A percentile compares a stretch with the other conserved stretches of the same genome.
phyloP scores from a whole-genome alignment of 2,113 vertebrate genomes.

The Perca schrenkii region DNA sequence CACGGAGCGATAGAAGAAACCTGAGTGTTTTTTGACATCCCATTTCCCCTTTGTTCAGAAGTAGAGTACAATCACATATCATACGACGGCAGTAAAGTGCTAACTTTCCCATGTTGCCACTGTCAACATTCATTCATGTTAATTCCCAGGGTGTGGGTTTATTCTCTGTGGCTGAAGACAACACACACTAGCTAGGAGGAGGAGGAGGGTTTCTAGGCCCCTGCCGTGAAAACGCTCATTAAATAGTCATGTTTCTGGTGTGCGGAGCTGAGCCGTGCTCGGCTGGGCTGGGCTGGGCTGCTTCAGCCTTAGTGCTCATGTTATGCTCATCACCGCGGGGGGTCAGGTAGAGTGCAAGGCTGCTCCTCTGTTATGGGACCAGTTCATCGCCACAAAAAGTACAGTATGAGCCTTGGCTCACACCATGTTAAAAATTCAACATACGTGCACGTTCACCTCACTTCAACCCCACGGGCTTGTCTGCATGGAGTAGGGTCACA shows the following conservation, averaged over 20 bases:
- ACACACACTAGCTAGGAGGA: constrained; percentile 19
- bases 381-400: constrained; percentile 9
- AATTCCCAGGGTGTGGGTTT: constrained; percentile 23
- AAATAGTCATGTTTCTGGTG: constrained; percentile 78
- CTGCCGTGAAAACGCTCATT: constrained; percentile 65
- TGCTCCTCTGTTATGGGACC: constrained; percentile 55
- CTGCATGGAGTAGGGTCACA: constrained; percentile 57
- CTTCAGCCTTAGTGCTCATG: constrained; percentile 51
- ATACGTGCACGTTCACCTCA: constrained; percentile 47
- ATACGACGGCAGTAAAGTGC: constrained; percentile 26
- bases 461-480: constrained; percentile 40
- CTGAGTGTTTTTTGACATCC: constrained; percentile 11
- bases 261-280: constrained; percentile 45
- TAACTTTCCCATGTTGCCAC: constrained; percentile 33
- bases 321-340: constrained; percentile 56
- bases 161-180: constrained; percentile 30
- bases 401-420: not conserved
- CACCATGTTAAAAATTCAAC: not conserved
- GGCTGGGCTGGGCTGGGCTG: constrained; percentile 30
- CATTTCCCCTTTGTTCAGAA: constrained; percentile 14
- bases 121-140: constrained; percentile 49
- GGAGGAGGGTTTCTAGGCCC: constrained; percentile 33
- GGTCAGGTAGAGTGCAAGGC: constrained; percentile 74
- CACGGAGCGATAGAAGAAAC: not conserved
- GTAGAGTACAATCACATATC: constrained; percentile 35